These are phyloP conservation scores for Aulostomus chinensis DNA, from an alignment of 2,797 vertebrate genomes.

Conservation along the genomic window DNA sequence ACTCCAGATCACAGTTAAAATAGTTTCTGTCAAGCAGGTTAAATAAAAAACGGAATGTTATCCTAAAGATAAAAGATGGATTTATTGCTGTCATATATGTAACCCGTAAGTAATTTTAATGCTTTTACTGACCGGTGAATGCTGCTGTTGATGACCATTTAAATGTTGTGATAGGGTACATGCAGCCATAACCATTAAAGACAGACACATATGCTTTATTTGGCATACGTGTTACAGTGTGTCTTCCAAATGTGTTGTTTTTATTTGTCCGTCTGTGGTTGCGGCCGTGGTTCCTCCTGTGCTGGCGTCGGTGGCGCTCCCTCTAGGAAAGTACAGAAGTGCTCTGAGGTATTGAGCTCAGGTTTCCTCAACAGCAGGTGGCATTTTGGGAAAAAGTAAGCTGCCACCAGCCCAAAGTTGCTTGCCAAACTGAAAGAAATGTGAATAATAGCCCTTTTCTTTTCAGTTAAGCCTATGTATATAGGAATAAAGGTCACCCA, in stretches of 20 bases:
- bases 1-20: too few species aligned
- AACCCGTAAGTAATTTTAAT: too few species aligned
- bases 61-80: too few species aligned
- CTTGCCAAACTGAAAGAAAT: slow-evolving; percentile 76
- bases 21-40: too few species aligned
- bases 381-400: slow-evolving; percentile 87
- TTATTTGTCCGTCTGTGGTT: slow-evolving; percentile 26
- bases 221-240: not conserved
- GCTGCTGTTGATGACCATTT: too few species aligned
- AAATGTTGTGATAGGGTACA: too few species aligned
- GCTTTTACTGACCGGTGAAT: too few species aligned
- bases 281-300: slow-evolving; percentile 52
- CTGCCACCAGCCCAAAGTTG: slow-evolving; percentile 74
- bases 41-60: too few species aligned
- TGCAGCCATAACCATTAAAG: too few species aligned
- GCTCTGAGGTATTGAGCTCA: slow-evolving; percentile 81
- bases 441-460: slow-evolving; percentile 62
- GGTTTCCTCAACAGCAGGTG: slow-evolving; percentile 82
- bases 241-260: not conserved
- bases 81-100: too few species aligned
- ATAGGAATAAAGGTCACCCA: slow-evolving; percentile 87
- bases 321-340: slow-evolving; percentile 79
- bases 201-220: not conserved
- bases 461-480: slow-evolving; percentile 71
- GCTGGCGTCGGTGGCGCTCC: slow-evolving; percentile 46